A percentile compares a stretch with the other conserved stretches of the same genome.
phyloP scores from a whole-genome alignment of 1,140 invertebrate genomes.

The Drosophila parabipectinata region DNA sequence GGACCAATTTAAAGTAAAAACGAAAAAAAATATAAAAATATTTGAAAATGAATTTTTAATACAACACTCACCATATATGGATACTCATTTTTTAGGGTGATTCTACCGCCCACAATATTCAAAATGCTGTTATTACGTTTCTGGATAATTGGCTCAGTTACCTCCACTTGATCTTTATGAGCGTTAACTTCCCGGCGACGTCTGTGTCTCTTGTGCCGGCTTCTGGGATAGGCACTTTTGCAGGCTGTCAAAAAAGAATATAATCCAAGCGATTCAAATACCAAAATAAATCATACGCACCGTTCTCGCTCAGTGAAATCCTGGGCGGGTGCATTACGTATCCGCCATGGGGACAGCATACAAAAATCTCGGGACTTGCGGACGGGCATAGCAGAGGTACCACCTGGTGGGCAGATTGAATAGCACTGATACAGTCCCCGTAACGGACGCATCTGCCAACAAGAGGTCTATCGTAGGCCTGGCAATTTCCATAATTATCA shows the following conservation, averaged over 20 bases:
- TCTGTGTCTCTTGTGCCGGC: slow-evolving; percentile 16
- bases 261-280: neutral
- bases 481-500: slow-evolving; percentile 48
- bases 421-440: slow-evolving; percentile 39
- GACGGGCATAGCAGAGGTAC: slow-evolving; percentile 25
- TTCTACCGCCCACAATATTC: slow-evolving; percentile 41
- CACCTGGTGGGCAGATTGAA: slow-evolving; percentile 20
- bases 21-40: too few species aligned
- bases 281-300: slow-evolving; percentile 3
- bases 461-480: slow-evolving; percentile 38
- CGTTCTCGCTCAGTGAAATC: slow-evolving; percentile 31
- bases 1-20: too few species aligned
- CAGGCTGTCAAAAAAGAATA: slow-evolving; percentile 17
- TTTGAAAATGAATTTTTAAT: neutral
- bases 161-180: slow-evolving; percentile 14
- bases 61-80: slow-evolving; percentile 51
- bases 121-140: slow-evolving; percentile 16
- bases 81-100: slow-evolving; percentile 38
- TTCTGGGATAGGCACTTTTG: slow-evolving; percentile 17
- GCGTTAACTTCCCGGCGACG: neutral
- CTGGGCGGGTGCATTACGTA: slow-evolving; percentile 15
- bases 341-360: slow-evolving; percentile 58
- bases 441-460: slow-evolving; percentile 43
- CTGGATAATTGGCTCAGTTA: slow-evolving; percentile 27
- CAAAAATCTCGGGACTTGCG: slow-evolving; percentile 19